Evolutionary conservation across 2,113 vertebrate species (phyloP).

Genomic region (Anseranas semipalmata): DNA sequence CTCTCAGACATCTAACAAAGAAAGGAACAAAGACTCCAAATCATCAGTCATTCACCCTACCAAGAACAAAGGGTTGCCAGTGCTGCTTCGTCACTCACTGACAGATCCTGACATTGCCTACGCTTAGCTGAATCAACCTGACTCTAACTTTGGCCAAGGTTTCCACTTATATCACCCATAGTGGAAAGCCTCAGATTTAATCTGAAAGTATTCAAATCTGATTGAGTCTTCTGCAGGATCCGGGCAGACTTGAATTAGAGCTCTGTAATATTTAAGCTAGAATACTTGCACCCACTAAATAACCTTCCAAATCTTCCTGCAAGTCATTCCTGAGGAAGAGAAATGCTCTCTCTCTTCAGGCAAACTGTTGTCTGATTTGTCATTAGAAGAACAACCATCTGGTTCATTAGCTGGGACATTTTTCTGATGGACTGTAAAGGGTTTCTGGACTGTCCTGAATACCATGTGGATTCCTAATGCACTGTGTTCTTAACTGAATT

Average conservation of each 20-base stretch:
- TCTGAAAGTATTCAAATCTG: neutral
- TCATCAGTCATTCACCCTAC: neutral
- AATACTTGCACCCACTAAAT: neutral
- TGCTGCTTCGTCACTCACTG: neutral
- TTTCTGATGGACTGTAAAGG: neutral
- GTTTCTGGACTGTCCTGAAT: neutral
- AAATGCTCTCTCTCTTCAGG: neutral
- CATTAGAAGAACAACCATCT: neutral
- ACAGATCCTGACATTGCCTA: neutral
- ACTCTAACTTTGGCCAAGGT: neutral
- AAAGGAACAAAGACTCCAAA: neutral
- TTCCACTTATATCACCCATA: neutral
- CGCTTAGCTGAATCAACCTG: neutral
- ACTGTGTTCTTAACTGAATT: neutral
- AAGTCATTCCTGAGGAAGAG: neutral
- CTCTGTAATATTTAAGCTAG: neutral
- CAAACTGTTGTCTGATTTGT: neutral
- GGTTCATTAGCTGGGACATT: neutral
- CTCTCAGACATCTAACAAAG: neutral
- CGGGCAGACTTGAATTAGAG: neutral
- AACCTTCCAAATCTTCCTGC: neutral
- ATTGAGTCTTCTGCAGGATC: neutral
- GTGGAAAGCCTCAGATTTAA: neutral
- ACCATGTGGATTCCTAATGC: neutral
- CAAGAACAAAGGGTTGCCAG: neutral